Conservation (phyloP, 2,888 invertebrate species). For the Entomobrya multifasciata region DNA sequence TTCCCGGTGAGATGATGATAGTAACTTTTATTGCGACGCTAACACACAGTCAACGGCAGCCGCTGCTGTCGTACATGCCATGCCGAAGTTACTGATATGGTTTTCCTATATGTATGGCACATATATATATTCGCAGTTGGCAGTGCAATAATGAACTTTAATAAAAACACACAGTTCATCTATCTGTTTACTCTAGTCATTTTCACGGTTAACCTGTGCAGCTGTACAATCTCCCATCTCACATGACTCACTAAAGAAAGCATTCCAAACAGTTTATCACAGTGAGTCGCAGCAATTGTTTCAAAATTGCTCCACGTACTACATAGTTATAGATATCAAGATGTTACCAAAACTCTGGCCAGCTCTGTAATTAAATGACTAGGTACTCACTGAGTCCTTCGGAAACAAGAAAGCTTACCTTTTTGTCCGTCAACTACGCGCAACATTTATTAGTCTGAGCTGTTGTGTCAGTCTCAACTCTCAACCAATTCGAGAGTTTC, state of each 20-base stretch:
- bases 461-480: too few species aligned
- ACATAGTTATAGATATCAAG: constrained; percentile 44
- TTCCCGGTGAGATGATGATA: constrained; percentile 63
- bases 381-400: constrained; percentile 4
- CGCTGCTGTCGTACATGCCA: not conserved
- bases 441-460: constrained; percentile 2
- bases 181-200: constrained; percentile 47
- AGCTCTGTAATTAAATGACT: constrained; percentile 47
- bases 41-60: not conserved
- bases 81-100: not conserved
- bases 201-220: constrained; percentile 38
- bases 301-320: constrained; percentile 31
- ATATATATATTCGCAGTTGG: not conserved
- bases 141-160: not conserved
- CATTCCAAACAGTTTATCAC: not conserved
- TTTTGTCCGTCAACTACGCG: constrained; percentile 11
- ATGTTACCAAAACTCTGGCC: constrained; percentile 23
- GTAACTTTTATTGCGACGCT: constrained; percentile 36
- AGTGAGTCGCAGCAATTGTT: constrained; percentile 17
- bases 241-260: not conserved
- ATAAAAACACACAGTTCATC: constrained; percentile 24
- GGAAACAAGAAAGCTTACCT: constrained; percentile 50
- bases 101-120: too few species aligned
- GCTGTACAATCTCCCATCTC: constrained; percentile 29
- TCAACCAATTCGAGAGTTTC: not conserved